Base-by-base conservation (phyloP, 1,140 invertebrate genomes). In the Contarinia nasturtii region DNA sequence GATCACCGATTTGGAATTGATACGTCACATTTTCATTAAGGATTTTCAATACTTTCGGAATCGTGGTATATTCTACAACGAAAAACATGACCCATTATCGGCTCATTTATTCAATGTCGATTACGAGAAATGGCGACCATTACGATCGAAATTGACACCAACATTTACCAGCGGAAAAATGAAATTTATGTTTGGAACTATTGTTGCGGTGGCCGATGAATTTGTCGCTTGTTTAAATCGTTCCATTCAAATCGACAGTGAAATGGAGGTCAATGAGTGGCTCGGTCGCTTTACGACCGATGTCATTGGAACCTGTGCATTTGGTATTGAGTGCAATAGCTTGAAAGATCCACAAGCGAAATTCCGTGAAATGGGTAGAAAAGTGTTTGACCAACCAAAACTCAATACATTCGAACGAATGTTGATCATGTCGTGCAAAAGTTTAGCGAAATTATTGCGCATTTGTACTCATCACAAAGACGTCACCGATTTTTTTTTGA, bases 271-370 rank as follows among this genome's bases (percentile, higher is more conserved):
- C 18, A 63, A 69, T 55, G 63, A 68, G 50, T 34, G 70, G 1
- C 54, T 69, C 44, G 63, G 60, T 2, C 64, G 66, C 37, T 75
- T 68, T 46, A 65, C 68, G 0, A 71, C 67, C 10, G 72, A 75
- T 51, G 64, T 72, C 10, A 75, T 75, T 48, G 72, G 68, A 1
- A 66, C 66, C 0, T 70, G 67, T 46, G 73, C 68, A 7, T 77
- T 77, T 57, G 76, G 74, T 2, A 56, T 77, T 10, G 57, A 75
- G 44, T 27, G 27, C 10, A 27, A 27, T 27, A 27, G 27, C 10
- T 10, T 40, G 4, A 40, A 18, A 40, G 17, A 40, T 18, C 17
- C 17, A 4, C 3, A 18, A 7, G 17, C 17, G 17, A 40, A 40
- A 40, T 40, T n/a, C 14, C 37, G 17, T 40, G 3, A 40, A 40